Conservation (phyloP, 2,888 invertebrate genomes). For the Eilema caniola region DNA sequence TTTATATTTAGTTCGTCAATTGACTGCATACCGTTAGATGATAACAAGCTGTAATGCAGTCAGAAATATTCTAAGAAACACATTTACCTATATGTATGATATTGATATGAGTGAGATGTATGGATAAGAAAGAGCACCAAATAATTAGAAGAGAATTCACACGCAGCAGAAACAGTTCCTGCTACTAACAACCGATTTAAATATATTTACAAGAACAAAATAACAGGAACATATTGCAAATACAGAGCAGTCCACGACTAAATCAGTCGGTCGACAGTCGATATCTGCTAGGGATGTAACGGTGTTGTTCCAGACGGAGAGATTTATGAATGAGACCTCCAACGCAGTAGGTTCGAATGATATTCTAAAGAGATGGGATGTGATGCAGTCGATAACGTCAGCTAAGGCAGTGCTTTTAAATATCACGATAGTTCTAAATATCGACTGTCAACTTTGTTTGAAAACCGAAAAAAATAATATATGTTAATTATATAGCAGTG, state of each 20-base stretch:
- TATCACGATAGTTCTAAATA: not conserved
- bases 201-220: constrained; percentile 33
- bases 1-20: too few species aligned
- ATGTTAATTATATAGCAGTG: too few species aligned
- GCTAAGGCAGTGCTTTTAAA: not conserved
- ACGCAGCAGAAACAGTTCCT: not conserved
- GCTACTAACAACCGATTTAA: constrained; percentile 11
- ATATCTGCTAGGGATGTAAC: constrained; percentile 74
- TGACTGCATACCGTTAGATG: too few species aligned
- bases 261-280: constrained; percentile 72
- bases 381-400: not conserved
- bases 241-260: constrained; percentile 53
- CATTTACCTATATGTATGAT: too few species aligned
- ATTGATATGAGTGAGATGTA: not conserved
- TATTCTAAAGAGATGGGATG: constrained; percentile 55
- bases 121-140: not conserved
- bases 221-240: constrained; percentile 44
- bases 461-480: too few species aligned
- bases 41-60: too few species aligned
- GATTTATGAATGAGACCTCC: constrained; percentile 78
- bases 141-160: not conserved
- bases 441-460: not conserved
- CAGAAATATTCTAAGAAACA: too few species aligned
- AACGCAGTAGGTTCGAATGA: constrained; percentile 69
- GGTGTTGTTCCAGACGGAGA: constrained; percentile 66